Conservation (phyloP, 1,140 invertebrate genomes). For the Scaptomyza pallida region DNA sequence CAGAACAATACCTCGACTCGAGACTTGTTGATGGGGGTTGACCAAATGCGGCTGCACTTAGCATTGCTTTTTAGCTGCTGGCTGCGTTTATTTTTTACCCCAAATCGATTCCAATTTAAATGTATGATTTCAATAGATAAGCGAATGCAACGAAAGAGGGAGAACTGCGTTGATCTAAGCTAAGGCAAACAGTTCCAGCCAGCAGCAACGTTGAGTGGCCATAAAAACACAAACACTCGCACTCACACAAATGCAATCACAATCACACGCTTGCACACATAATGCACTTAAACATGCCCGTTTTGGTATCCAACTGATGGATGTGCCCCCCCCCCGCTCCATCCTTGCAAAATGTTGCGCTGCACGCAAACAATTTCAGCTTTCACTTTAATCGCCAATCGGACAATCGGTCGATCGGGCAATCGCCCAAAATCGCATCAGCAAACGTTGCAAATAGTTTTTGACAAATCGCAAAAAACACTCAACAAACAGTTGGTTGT, state of each 20-base stretch:
- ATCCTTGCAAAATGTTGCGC: constrained; percentile 25
- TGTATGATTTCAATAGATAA: constrained; percentile 65
- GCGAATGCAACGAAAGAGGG: background rate
- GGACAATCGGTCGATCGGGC: constrained; percentile 12
- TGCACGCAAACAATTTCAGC: constrained; percentile 62
- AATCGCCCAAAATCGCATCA: constrained; percentile 41
- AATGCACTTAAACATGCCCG: constrained; percentile 62
- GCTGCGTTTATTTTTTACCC: background rate
- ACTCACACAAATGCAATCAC: constrained; percentile 11
- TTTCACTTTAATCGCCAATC: constrained; percentile 38
- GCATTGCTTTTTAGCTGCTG: constrained; percentile 11
- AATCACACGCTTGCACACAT: constrained; percentile 35
- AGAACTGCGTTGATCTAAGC: constrained; percentile 8
- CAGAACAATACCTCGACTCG: constrained; percentile 1
- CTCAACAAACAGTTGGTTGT: constrained; percentile 12
- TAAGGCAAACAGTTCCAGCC: constrained; percentile 7
- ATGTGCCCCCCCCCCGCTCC: constrained; percentile 36
- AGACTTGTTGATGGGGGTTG: constrained; percentile 74
- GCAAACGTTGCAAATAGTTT: constrained; percentile 53
- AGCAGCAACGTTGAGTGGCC: constrained; percentile 23
- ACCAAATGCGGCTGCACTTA: constrained; percentile 44
- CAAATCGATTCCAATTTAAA: constrained; percentile 73
- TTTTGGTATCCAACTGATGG: constrained; percentile 48
- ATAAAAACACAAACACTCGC: constrained; percentile 19
- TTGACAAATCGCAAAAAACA: constrained; percentile 61